Evolutionary conservation across 2,113 vertebrate genomes (phyloP).

Genomic region (Mustelus asterias): DNA sequence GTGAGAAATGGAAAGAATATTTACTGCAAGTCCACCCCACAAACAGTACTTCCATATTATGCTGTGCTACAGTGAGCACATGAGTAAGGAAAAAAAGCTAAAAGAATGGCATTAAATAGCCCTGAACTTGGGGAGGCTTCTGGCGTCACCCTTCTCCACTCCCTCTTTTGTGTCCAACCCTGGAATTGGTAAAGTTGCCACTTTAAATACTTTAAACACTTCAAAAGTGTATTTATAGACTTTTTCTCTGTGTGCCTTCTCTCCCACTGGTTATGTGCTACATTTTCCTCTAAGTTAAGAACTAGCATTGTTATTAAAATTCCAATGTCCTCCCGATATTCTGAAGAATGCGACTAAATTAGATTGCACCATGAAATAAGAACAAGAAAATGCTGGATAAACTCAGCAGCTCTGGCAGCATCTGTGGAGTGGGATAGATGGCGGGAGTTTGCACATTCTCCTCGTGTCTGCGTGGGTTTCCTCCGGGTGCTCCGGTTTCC

Average conservation of each 20-base stretch:
- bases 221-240: neutral
- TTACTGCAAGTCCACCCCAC: neutral
- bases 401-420: too few species aligned
- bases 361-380: neutral
- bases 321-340: neutral
- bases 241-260: neutral
- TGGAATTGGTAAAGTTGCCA: neutral
- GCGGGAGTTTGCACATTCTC: too few species aligned
- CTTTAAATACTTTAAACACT: neutral
- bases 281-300: too few species aligned
- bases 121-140: neutral
- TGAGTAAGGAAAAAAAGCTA: neutral
- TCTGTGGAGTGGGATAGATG: too few species aligned
- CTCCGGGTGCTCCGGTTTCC: too few species aligned
- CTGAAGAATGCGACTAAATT: neutral
- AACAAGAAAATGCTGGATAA: too few species aligned
- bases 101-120: neutral
- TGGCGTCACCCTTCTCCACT: neutral
- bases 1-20: neutral
- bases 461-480: too few species aligned
- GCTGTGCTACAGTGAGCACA: neutral
- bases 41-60: neutral
- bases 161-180: neutral
- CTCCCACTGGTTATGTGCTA: too few species aligned
- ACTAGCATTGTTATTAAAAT: neutral